Conservation (phyloP, 2,797 vertebrate genomes). For the Dromococcyx pavoninus region DNA sequence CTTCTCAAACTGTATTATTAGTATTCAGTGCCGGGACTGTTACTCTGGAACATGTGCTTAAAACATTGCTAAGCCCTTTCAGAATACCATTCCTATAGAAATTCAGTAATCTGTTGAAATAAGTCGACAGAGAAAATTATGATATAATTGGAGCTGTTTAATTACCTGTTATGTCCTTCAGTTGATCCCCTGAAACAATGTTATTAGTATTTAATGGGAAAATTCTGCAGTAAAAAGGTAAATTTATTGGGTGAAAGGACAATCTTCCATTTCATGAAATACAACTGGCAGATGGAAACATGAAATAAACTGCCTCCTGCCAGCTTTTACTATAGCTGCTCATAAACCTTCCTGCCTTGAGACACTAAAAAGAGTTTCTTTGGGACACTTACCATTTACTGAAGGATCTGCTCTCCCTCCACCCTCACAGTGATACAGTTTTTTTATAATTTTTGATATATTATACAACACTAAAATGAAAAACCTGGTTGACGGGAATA, state of each 20-base stretch:
- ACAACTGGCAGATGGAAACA: conserved; percentile 47
- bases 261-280: conserved; percentile 35
- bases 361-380: conserved; percentile 27
- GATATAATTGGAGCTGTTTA: conserved; percentile 33
- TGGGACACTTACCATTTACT: conserved; percentile 7
- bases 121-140: conserved; percentile 42
- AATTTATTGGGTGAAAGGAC: conserved; percentile 58
- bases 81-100: conserved; percentile 30
- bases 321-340: conserved; percentile 40
- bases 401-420: conserved; percentile 6
- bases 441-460: neutral
- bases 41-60: conserved; percentile 42
- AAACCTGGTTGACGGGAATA: neutral
- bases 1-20: conserved; percentile 12
- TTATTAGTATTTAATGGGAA: conserved; percentile 55
- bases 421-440: neutral
- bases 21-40: neutral
- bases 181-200: conserved; percentile 42
- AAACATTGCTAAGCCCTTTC: conserved; percentile 11
- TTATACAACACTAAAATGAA: neutral
- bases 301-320: conserved; percentile 47
- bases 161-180: conserved; percentile 38
- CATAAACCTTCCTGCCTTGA: conserved; percentile 6
- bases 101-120: conserved; percentile 49
- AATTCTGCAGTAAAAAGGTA: conserved; percentile 41